phyloP scores from a whole-genome alignment of 1,140 invertebrate species.

The Zaprionus ornatus region DNA sequence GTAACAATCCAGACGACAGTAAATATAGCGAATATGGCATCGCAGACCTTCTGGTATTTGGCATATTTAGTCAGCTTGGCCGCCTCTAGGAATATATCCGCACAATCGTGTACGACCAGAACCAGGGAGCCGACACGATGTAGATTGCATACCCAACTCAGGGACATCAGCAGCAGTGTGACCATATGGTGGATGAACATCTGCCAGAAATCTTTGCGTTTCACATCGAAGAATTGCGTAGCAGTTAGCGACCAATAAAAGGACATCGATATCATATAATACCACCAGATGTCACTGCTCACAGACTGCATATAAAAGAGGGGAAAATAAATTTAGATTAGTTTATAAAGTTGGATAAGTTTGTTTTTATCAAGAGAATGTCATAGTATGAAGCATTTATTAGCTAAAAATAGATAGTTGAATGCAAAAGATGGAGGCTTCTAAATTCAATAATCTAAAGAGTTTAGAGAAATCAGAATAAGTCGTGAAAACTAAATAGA shows the following conservation, averaged over 20 bases:
- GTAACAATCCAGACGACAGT: slow-evolving; percentile 95
- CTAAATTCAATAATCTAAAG: too few relatives aligned
- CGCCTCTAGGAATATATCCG: slow-evolving; percentile 97
- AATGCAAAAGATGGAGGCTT: too few relatives aligned
- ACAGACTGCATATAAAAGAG: slow-evolving; percentile 85
- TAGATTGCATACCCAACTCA: slow-evolving; percentile 98
- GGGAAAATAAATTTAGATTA: background rate
- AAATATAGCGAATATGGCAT: slow-evolving; percentile 94
- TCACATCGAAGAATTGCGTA: slow-evolving; percentile 96
- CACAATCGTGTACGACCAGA: slow-evolving; percentile 95
- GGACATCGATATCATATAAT: slow-evolving; percentile 97
- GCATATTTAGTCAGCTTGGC: slow-evolving; percentile 97
- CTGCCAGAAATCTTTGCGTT: slow-evolving; percentile 98
- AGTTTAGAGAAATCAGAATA: too few relatives aligned
- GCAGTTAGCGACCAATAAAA: slow-evolving; percentile 98
- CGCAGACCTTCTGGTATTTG: slow-evolving; percentile 93
- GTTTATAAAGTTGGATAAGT: background rate
- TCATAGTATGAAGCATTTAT: too few relatives aligned
- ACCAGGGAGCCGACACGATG: slow-evolving; percentile 96
- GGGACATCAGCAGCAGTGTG: slow-evolving; percentile 93
- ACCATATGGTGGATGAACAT: slow-evolving; percentile 99
- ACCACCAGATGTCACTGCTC: slow-evolving; percentile 93
- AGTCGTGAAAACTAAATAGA: too few relatives aligned
- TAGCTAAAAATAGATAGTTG: too few relatives aligned
- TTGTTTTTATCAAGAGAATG: too few relatives aligned